Percentiles rank a stretch among this genome's conserved stretches.
phyloP scores from a whole-genome alignment of 2,888 invertebrate species.

The Selenia dentaria region DNA sequence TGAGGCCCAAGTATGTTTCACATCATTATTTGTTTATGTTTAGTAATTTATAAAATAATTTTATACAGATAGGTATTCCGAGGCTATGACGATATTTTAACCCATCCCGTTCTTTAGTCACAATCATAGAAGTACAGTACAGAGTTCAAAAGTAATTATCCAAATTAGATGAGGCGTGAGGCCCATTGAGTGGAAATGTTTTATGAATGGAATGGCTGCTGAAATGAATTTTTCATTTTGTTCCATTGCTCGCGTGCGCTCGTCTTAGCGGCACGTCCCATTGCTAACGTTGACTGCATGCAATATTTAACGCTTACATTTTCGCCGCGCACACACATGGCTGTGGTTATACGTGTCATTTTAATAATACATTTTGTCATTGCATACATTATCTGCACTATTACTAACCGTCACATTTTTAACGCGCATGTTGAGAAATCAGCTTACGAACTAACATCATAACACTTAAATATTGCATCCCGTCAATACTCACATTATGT shows the following conservation, averaged over 20 bases:
- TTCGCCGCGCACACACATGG: conserved; percentile 64
- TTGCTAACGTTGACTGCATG: conserved; percentile 83
- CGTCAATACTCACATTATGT: conserved; percentile 70
- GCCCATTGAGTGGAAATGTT: conserved; percentile 44
- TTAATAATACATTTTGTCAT: conserved; percentile 60
- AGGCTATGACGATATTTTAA: conserved; percentile 10
- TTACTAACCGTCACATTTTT: conserved; percentile 54
- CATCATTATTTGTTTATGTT: conserved; percentile 21
- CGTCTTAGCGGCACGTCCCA: conserved; percentile 78
- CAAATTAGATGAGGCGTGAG: conserved; percentile 37
- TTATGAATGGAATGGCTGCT: conserved; percentile 56
- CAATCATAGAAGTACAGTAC: conserved; percentile 39
- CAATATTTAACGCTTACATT: conserved; percentile 82
- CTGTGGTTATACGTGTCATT: conserved; percentile 62
- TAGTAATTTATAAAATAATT: too few species aligned
- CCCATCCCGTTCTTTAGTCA: conserved; percentile 34
- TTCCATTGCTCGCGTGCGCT: conserved; percentile 70
- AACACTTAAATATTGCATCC: conserved; percentile 83
- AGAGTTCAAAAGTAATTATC: conserved; percentile 39
- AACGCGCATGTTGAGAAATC: conserved; percentile 64
- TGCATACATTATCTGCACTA: conserved; percentile 62
- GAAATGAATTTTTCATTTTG: conserved; percentile 61
- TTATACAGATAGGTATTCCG: conserved; percentile 1
- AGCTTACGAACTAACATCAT: conserved; percentile 59
- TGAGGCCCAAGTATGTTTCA: conserved; percentile 90